Evolutionary conservation across 1,140 invertebrate genomes (phyloP).

Genomic region (Neuroterus valhalla): DNA sequence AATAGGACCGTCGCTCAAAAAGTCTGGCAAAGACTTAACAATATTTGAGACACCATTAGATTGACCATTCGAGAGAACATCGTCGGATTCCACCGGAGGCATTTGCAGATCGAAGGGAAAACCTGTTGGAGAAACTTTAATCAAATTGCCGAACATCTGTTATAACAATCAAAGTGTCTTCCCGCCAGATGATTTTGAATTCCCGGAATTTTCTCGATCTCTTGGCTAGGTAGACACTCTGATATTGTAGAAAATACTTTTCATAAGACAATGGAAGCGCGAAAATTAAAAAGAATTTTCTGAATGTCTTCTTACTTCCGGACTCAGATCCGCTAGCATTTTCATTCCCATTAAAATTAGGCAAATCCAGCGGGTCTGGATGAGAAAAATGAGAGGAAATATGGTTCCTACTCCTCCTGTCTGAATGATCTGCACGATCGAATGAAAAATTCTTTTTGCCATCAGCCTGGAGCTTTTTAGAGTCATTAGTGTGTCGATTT

Average conservation of each 20-base stretch:
- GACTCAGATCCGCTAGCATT: constrained; percentile 54
- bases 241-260: too few species aligned
- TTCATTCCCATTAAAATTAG: constrained; percentile 52
- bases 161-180: too few species aligned
- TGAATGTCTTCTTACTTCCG: constrained; percentile 50
- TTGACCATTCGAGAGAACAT: constrained; percentile 38
- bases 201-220: too few species aligned
- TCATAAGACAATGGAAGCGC: too few species aligned
- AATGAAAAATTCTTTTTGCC: constrained; percentile 58
- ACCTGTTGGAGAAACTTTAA: constrained; percentile 32
- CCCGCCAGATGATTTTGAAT: too few species aligned
- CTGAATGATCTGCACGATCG: constrained; percentile 63
- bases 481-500: constrained; percentile 52
- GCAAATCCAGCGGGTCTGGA: constrained; percentile 61
- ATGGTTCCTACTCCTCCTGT: constrained; percentile 52
- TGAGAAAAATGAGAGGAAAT: constrained; percentile 49
- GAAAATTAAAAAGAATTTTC: too few species aligned
- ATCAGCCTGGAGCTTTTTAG: constrained; percentile 45
- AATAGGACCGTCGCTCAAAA: constrained; percentile 84
- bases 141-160: too few species aligned
- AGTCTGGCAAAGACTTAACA: constrained; percentile 83
- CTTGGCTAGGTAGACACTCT: too few species aligned
- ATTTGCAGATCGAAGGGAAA: constrained; percentile 68
- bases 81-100: constrained; percentile 53
- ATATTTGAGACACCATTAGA: constrained; percentile 64